phyloP scores from a whole-genome alignment of 2,113 vertebrate species.

The Microcebus ravelobensis region DNA sequence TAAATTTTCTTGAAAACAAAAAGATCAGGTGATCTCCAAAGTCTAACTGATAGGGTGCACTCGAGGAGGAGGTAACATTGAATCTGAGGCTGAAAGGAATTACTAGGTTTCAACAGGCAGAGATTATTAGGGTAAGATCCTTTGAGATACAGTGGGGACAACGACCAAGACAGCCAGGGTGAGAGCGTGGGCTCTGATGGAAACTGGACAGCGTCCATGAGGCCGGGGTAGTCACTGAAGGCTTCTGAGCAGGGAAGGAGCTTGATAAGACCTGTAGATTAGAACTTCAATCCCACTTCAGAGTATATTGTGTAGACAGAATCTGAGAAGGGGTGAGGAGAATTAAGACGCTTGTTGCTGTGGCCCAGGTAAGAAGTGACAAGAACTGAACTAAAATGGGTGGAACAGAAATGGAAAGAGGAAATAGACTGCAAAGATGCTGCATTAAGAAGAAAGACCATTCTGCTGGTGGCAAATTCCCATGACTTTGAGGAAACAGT shows the following conservation, averaged over 20 bases:
- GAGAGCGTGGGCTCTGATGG: not conserved
- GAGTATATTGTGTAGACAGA: accelerated
- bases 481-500: not conserved
- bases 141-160: not conserved
- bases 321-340: not conserved
- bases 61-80: not conserved
- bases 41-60: not conserved
- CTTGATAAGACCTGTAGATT: not conserved
- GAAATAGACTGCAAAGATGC: not conserved
- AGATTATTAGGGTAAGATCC: not conserved
- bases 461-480: not conserved
- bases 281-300: not conserved
- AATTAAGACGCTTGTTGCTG: not conserved
- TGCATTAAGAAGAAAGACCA: not conserved
- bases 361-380: not conserved
- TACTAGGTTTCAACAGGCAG: not conserved
- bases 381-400: not conserved
- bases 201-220: not conserved
- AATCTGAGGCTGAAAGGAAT: not conserved
- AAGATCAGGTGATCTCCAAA: not conserved
- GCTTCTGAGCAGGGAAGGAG: not conserved
- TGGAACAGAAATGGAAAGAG: not conserved
- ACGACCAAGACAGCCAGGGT: too few relatives aligned
- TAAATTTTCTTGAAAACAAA: not conserved
- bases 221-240: not conserved